A percentile compares a stretch with the other conserved stretches of the same genome.
Conservation (phyloP, 2,888 invertebrate species). For the Cryptocephalus primarius region DNA sequence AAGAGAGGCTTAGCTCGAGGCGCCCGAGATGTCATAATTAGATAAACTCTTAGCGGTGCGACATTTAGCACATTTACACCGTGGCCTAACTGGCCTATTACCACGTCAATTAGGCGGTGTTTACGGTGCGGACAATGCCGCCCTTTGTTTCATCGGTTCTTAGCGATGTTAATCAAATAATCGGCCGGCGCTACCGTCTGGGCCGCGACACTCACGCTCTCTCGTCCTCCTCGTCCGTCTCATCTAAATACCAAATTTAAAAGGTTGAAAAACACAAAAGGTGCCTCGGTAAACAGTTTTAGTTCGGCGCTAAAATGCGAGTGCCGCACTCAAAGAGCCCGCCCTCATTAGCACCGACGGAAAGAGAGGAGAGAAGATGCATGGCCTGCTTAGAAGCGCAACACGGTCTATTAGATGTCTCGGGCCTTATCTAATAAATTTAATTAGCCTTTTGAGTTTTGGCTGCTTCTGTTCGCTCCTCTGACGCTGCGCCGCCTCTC, state of each 20-base stretch:
- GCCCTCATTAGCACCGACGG: slow-evolving; percentile 21
- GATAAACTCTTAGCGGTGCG: no score
- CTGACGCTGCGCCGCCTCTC: background rate
- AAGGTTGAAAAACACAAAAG: slow-evolving; percentile 3
- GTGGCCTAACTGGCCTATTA: no score
- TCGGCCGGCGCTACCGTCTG: background rate
- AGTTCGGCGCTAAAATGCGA: slow-evolving; percentile 6
- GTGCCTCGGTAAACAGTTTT: slow-evolving; percentile 4
- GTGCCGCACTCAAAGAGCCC: slow-evolving; percentile 13
- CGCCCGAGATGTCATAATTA: no score
- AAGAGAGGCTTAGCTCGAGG: no score
- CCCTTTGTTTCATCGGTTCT: background rate
- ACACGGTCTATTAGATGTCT: slow-evolving; percentile 21
- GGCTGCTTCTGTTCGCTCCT: background rate
- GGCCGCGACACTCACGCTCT: background rate
- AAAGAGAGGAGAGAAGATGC: slow-evolving; percentile 10
- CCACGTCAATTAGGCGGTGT: no score
- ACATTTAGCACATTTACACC: no score
- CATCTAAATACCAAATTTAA: slow-evolving; percentile 2
- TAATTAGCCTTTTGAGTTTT: slow-evolving; percentile 20
- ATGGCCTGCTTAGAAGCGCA: slow-evolving; percentile 20
- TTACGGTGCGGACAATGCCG: background rate
- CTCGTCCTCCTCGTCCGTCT: background rate
- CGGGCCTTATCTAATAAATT: slow-evolving; percentile 18
- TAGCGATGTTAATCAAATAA: background rate